A percentile compares a stretch with the other conserved stretches of the same genome.
Conservation (phyloP, 2,888 invertebrate species). For the Drosophila gaucha region DNA sequence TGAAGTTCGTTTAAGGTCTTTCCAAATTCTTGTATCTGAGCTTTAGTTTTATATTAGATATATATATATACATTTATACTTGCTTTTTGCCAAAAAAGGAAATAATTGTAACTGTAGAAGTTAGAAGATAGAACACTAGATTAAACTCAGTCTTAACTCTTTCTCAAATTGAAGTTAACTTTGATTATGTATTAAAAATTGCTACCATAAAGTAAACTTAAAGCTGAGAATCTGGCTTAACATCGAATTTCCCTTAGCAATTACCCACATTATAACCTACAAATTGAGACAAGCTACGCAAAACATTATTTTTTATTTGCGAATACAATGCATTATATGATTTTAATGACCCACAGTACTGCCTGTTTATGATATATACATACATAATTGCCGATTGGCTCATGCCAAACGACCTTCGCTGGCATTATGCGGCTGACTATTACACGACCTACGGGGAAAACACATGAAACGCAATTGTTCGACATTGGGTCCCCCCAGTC, state of each 20-base stretch:
- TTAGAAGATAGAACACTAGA: no score
- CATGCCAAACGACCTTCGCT: conserved; percentile 32
- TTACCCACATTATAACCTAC: neutral
- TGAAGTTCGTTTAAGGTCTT: no score
- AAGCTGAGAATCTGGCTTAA: neutral
- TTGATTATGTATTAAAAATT: neutral
- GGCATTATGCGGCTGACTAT: conserved; percentile 15
- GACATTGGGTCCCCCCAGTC: conserved; percentile 1
- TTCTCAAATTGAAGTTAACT: no score
- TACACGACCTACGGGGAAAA: conserved; percentile 18
- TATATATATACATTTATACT: no score
- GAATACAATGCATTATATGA: neutral
- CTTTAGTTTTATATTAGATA: no score
- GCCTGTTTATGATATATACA: conserved; percentile 25
- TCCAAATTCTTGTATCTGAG: no score
- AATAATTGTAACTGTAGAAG: no score
- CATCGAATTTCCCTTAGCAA: neutral
- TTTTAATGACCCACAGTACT: conserved; percentile 8
- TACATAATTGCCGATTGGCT: conserved; percentile 52
- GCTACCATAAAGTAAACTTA: neutral
- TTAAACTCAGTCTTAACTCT: no score
- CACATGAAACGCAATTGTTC: conserved; percentile 36
- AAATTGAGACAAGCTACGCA: no score
- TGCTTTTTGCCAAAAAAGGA: no score
- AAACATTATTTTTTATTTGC: neutral